These are phyloP conservation scores for Gonatopus flavifemur DNA, from an alignment of 1,140 invertebrate species.

Conservation along the genomic window DNA sequence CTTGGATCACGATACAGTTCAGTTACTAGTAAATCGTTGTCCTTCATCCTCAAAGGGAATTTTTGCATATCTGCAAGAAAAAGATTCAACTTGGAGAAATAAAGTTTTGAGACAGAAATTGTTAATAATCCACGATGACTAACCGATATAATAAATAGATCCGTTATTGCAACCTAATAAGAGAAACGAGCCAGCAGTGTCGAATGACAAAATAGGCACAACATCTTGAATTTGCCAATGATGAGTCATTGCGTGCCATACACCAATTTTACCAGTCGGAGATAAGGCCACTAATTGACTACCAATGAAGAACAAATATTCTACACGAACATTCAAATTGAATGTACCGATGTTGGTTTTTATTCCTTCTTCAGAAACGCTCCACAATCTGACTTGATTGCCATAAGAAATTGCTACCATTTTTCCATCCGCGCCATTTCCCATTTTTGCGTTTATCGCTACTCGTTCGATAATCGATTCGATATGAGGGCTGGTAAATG, in stretches of 20 bases:
- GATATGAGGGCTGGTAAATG: constrained; percentile 91
- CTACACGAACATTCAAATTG: constrained; percentile 88
- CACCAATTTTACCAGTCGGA: constrained; percentile 93
- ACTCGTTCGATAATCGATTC: constrained; percentile 88
- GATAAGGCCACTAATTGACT: constrained; percentile 94
- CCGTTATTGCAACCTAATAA: constrained; percentile 94
- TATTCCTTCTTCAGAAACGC: constrained; percentile 78
- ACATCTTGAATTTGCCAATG: constrained; percentile 98
- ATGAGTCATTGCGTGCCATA: constrained; percentile 98
- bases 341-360: constrained; percentile 86
- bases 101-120: neutral
- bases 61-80: constrained; percentile 94
- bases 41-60: constrained; percentile 97
- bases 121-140: constrained; percentile 4
- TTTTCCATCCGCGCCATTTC: constrained; percentile 68
- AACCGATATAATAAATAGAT: constrained; percentile 96
- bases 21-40: constrained; percentile 96
- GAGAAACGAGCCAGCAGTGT: constrained; percentile 94
- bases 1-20: constrained; percentile 94
- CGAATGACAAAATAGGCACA: constrained; percentile 90
- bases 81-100: neutral
- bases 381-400: constrained; percentile 85
- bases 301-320: constrained; percentile 96
- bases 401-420: constrained; percentile 90
- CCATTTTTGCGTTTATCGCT: constrained; percentile 93